A percentile compares a stretch with the other conserved stretches of the same genome.
These are phyloP conservation scores for Drosophila subsilvestris DNA, from an alignment of 2,888 invertebrate genomes.

Conservation along the genomic window DNA sequence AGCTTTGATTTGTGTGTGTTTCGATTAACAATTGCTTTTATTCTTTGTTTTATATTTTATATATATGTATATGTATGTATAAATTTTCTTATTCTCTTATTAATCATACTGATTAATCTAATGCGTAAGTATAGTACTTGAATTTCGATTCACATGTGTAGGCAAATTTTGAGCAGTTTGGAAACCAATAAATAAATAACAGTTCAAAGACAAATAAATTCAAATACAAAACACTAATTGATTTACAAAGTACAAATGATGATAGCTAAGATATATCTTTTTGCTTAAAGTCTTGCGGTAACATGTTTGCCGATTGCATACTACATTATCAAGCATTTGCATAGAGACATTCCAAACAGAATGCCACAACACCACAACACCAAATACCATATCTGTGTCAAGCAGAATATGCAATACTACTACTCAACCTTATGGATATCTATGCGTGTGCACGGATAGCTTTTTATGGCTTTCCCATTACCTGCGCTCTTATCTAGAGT, in stretches of 20 bases:
- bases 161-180: slow-evolving; percentile 32
- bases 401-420: background rate
- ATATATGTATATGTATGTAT: slow-evolving; percentile 19
- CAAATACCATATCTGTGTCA: background rate
- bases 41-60: slow-evolving; percentile 40
- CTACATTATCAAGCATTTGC: slow-evolving; percentile 3
- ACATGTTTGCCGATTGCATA: slow-evolving; percentile 7
- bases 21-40: slow-evolving; percentile 71
- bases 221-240: slow-evolving; percentile 12
- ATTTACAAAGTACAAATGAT: slow-evolving; percentile 10
- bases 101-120: slow-evolving; percentile 15
- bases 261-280: slow-evolving; percentile 32
- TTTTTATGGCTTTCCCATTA: slow-evolving; percentile 27
- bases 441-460: slow-evolving; percentile 4
- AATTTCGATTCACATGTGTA: slow-evolving; percentile 26
- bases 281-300: slow-evolving; percentile 63
- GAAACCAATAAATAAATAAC: slow-evolving; percentile 61
- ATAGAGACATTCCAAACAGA: slow-evolving; percentile 9
- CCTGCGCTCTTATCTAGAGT: slow-evolving; percentile 32
- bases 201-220: slow-evolving; percentile 19
- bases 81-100: slow-evolving; percentile 38
- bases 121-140: slow-evolving; percentile 21
- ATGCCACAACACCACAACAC: background rate
- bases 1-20: slow-evolving; percentile 46
- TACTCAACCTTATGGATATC: slow-evolving; percentile 4